Percentiles rank a stretch among this genome's conserved stretches.
Evolutionary conservation across 1,140 invertebrate species (phyloP).

Genomic region (Anoplolepis gracilipes): DNA sequence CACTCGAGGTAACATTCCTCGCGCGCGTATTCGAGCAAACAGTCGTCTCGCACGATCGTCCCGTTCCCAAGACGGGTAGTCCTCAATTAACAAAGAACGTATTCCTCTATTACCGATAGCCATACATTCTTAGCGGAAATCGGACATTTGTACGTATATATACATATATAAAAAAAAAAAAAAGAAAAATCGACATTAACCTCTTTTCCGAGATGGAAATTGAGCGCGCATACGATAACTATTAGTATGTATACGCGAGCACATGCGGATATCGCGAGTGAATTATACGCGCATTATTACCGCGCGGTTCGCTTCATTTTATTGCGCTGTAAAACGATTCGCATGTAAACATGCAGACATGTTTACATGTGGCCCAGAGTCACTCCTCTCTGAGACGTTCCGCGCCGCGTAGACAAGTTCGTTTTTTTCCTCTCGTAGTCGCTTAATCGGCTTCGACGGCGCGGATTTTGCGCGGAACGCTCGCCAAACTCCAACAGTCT

Average conservation of each 20-base stretch:
- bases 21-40: background rate
- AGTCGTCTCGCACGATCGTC: background rate
- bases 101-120: background rate
- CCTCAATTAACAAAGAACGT: slow-evolving; percentile 6
- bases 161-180: background rate
- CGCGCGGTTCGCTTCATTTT: slow-evolving; percentile 37
- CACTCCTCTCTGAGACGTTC: slow-evolving; percentile 3
- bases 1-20: slow-evolving; percentile 29
- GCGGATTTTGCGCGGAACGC: background rate
- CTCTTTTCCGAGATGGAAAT: slow-evolving; percentile 9
- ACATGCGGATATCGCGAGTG: background rate
- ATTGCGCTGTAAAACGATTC: slow-evolving; percentile 38
- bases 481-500: slow-evolving; percentile 43
- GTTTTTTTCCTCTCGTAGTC: background rate
- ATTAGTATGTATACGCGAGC: background rate
- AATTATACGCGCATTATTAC: slow-evolving; percentile 39
- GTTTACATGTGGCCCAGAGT: slow-evolving; percentile 19
- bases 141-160: slow-evolving; percentile 5
- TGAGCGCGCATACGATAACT: background rate
- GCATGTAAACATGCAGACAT: background rate
- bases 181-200: background rate
- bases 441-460: slow-evolving; percentile 16
- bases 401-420: background rate
- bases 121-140: background rate
- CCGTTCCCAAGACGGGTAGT: background rate